Conservation (phyloP, 92 coral and sea anemone species). For the Phenganax marumi region DNA sequence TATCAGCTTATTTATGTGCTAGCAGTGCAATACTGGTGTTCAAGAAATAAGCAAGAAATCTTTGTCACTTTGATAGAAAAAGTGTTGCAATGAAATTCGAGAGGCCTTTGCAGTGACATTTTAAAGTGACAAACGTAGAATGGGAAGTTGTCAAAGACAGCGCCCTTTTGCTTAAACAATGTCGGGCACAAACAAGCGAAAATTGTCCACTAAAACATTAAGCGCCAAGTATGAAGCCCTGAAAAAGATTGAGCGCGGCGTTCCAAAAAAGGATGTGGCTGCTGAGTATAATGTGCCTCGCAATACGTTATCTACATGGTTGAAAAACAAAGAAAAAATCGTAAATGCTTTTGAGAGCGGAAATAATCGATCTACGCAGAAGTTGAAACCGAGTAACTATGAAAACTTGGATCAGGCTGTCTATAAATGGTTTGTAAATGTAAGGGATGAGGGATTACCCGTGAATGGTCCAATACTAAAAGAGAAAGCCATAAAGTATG, state of each 20-base stretch:
- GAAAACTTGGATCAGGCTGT: slow-evolving; percentile 53
- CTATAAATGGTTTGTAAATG: slow-evolving; percentile 64
- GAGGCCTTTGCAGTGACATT: neutral
- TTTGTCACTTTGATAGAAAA: neutral
- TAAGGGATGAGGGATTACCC: slow-evolving; percentile 54
- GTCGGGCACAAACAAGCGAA: slow-evolving; percentile 30
- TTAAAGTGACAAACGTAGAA: slow-evolving; percentile 6
- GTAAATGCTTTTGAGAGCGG: slow-evolving; percentile 49
- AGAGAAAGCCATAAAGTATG: slow-evolving; percentile 55
- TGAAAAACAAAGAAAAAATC: slow-evolving; percentile 56
- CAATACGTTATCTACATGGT: slow-evolving; percentile 55
- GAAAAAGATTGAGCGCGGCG: slow-evolving; percentile 47
- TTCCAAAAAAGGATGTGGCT: slow-evolving; percentile 52
- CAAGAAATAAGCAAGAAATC: neutral
- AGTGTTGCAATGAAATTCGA: slow-evolving; percentile 9
- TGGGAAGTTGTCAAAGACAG: no score
- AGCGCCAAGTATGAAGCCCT: slow-evolving; percentile 57
- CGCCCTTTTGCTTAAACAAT: neutral
- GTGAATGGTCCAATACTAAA: slow-evolving; percentile 59
- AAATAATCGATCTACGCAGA: slow-evolving; percentile 40
- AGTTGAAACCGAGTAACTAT: slow-evolving; percentile 41
- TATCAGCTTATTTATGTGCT: neutral
- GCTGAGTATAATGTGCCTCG: slow-evolving; percentile 52
- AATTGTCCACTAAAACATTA: slow-evolving; percentile 46
- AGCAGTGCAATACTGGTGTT: neutral